A percentile compares a stretch with the other conserved stretches of the same genome.
These are phyloP conservation scores for Adineta ricciae DNA, from an alignment of 2,888 invertebrate genomes.

Conservation along the genomic window DNA sequence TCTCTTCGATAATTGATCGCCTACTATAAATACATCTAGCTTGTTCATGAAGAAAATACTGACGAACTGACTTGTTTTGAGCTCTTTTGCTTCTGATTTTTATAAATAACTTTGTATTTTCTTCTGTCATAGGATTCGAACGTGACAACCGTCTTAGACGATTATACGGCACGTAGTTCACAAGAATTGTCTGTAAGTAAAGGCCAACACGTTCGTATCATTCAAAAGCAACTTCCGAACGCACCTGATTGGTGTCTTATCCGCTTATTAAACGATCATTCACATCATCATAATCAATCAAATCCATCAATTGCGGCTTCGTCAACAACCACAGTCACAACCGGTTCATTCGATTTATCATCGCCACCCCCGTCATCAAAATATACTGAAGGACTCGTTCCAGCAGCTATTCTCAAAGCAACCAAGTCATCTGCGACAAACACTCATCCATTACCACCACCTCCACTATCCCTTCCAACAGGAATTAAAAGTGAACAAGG, in stretches of 20 bases:
- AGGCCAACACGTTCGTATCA: conserved; percentile 31
- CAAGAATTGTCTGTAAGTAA: conserved; percentile 17
- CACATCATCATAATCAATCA: neutral
- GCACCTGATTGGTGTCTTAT: conserved; percentile 17
- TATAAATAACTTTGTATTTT: neutral
- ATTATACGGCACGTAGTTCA: conserved; percentile 18
- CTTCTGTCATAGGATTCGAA: neutral
- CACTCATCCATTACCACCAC: neutral
- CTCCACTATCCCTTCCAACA: neutral
- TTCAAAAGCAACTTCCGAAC: conserved; percentile 12
- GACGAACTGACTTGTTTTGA: no score
- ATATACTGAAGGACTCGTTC: conserved; percentile 21
- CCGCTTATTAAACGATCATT: neutral
- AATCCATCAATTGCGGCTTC: neutral
- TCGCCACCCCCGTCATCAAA: neutral
- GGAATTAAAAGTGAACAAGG: neutral
- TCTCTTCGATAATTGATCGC: neutral
- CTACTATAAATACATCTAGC: neutral
- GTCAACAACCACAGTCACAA: neutral
- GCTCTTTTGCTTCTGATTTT: neutral
- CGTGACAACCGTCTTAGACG: conserved; percentile 2
- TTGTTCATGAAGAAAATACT: no score
- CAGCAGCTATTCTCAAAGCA: conserved; percentile 11
- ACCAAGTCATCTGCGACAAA: neutral
- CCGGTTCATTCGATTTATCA: neutral